Evolutionary conservation across 2,113 vertebrate genomes (phyloP).

Genomic region (Parus major): DNA sequence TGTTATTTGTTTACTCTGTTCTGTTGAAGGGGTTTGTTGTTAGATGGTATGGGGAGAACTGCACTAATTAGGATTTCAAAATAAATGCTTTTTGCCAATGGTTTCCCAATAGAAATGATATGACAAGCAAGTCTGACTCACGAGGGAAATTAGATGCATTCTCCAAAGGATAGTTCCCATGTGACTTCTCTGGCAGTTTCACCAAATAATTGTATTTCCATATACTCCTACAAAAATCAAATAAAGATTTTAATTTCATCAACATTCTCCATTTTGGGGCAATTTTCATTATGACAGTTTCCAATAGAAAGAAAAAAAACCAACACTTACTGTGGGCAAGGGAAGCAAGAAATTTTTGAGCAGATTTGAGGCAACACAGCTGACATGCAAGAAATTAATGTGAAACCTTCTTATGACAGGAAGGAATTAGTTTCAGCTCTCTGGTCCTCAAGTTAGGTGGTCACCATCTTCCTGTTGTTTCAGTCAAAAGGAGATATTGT

Average conservation of each 20-base stretch:
- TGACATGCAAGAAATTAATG: not conserved
- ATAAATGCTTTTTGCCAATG: not conserved
- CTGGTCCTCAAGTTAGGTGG: not conserved
- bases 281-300: not conserved
- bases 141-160: not conserved
- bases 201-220: not conserved
- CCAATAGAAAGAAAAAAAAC: not conserved
- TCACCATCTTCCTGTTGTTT: not conserved
- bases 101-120: not conserved
- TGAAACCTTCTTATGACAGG: not conserved
- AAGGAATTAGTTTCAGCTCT: not conserved
- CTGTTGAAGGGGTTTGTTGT: not conserved
- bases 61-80: not conserved
- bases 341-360: not conserved
- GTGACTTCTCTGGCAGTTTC: not conserved
- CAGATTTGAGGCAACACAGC: not conserved
- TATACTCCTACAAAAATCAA: not conserved
- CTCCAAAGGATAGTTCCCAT: not conserved
- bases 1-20: not conserved
- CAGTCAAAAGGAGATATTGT: not conserved
- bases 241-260: not conserved
- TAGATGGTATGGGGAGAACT: not conserved
- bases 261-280: not conserved
- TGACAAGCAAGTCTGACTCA: not conserved
- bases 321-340: not conserved